Conservation (phyloP, 2,888 invertebrate genomes). For the Noctua janthina region DNA sequence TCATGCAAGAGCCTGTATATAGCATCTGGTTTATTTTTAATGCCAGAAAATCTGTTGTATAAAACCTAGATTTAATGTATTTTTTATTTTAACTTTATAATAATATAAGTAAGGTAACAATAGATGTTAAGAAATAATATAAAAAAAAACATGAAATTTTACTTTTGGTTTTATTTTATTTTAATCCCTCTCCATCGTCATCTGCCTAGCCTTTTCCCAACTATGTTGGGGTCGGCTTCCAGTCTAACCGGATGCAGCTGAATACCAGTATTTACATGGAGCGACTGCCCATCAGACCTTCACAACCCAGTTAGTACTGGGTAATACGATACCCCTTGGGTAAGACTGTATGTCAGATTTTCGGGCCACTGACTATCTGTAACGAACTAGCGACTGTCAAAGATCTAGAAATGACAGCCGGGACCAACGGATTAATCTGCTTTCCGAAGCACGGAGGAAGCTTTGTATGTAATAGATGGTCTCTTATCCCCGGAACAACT, state of each 20-base stretch:
- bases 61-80: slow-evolving; percentile 58
- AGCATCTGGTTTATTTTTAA: slow-evolving; percentile 44
- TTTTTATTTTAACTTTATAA: slow-evolving; percentile 54
- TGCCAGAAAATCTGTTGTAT: slow-evolving; percentile 64
- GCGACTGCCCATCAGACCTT: neutral
- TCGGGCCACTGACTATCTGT: neutral
- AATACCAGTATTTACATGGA: neutral
- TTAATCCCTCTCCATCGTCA: neutral
- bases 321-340: neutral
- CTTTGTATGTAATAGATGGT: too few relatives aligned
- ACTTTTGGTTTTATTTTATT: slow-evolving; percentile 49
- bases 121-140: slow-evolving; percentile 63
- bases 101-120: slow-evolving; percentile 58
- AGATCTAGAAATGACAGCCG: too few relatives aligned
- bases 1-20: slow-evolving; percentile 54
- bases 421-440: too few relatives aligned
- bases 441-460: too few relatives aligned
- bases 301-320: neutral
- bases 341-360: neutral
- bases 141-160: slow-evolving; percentile 58
- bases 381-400: too few relatives aligned
- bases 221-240: neutral
- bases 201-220: neutral
- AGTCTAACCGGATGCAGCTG: neutral
- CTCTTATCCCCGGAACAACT: too few relatives aligned